phyloP scores from a whole-genome alignment of 2,113 vertebrate genomes.

The Lanius ludovicianus region DNA sequence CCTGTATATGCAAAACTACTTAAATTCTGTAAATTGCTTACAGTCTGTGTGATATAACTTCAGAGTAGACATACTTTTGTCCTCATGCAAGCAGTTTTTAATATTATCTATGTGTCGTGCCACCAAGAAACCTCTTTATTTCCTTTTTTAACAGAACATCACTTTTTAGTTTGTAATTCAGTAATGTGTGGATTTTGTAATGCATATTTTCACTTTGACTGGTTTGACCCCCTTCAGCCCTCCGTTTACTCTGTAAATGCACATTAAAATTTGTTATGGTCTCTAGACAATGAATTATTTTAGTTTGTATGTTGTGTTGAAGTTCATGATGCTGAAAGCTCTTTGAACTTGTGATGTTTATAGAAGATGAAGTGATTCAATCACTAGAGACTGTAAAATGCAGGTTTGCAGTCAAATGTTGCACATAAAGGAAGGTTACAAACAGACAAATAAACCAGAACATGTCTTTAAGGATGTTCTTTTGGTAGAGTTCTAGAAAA shows the following conservation, averaged over 20 bases:
- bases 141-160: slow-evolving; percentile 34
- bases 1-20: slow-evolving; percentile 74
- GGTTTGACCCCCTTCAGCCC: slow-evolving; percentile 14
- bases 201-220: slow-evolving; percentile 42
- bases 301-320: slow-evolving; percentile 61
- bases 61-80: slow-evolving; percentile 67
- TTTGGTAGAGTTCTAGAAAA: neutral
- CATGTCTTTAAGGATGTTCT: neutral
- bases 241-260: slow-evolving; percentile 72
- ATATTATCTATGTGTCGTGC: slow-evolving; percentile 64
- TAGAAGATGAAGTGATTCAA: slow-evolving; percentile 8
- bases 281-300: slow-evolving; percentile 69
- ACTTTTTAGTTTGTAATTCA: slow-evolving; percentile 52
- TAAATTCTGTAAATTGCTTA: slow-evolving; percentile 80
- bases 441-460: neutral
- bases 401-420: neutral
- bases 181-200: slow-evolving; percentile 58
- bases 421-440: neutral
- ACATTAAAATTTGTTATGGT: slow-evolving; percentile 72
- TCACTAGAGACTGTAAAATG: slow-evolving; percentile 19
- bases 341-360: slow-evolving; percentile 40
- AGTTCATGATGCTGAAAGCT: slow-evolving; percentile 37
- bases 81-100: slow-evolving; percentile 72
- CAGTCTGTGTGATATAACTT: slow-evolving; percentile 74
- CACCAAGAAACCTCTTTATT: slow-evolving; percentile 35